These are phyloP conservation scores for Callosobruchus maculatus DNA, from an alignment of 2,888 invertebrate genomes.

Conservation along the genomic window DNA sequence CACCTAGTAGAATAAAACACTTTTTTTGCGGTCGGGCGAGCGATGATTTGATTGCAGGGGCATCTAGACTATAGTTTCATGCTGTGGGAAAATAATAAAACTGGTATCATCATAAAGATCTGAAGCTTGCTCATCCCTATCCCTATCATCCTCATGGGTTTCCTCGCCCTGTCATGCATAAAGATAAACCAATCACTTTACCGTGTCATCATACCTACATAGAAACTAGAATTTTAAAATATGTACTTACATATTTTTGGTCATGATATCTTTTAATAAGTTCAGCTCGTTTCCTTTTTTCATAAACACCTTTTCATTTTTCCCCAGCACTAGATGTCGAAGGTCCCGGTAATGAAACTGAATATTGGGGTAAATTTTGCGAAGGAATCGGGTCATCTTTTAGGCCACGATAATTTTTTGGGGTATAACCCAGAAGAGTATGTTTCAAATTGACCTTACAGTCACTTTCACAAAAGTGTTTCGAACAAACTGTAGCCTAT, in stretches of 20 bases:
- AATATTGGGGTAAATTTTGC: not conserved
- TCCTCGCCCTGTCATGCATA: not conserved
- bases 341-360: not conserved
- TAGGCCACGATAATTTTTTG: not conserved
- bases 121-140: no score
- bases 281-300: not conserved
- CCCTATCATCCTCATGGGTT: no score
- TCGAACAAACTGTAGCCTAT: constrained; percentile 1
- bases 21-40: no score
- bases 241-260: not conserved
- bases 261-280: not conserved
- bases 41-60: no score
- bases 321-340: not conserved
- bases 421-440: not conserved
- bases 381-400: not conserved
- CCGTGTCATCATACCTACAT: no score
- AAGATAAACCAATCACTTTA: not conserved
- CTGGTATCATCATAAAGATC: no score
- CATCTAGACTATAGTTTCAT: no score
- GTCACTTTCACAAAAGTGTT: constrained; percentile 2
- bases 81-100: no score
- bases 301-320: not conserved
- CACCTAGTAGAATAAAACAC: no score
- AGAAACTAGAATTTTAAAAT: not conserved
- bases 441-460: constrained; percentile 2